These are phyloP conservation scores for Plectrocnemia conspersa DNA, from an alignment of 1,140 invertebrate species.

Conservation along the genomic window DNA sequence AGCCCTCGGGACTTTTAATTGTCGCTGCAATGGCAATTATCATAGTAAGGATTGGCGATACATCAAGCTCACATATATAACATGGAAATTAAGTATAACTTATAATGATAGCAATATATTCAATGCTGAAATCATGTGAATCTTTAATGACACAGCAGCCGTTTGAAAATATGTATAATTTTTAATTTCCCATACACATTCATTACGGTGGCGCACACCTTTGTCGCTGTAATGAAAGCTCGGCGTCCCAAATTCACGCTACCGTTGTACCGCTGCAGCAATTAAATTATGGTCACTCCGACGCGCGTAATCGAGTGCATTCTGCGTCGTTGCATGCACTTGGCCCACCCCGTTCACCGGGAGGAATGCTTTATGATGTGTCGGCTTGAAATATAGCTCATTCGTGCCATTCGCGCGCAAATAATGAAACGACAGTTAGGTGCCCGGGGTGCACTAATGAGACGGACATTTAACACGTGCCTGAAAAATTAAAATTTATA, in stretches of 20 bases:
- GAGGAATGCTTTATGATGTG: conserved; percentile 32
- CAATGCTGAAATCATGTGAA: no score
- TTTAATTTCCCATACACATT: neutral
- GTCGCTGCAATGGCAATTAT: no score
- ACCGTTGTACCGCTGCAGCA: no score
- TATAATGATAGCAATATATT: no score
- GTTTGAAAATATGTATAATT: neutral
- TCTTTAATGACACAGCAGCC: no score
- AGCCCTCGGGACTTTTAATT: no score
- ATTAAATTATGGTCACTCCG: conserved; percentile 10
- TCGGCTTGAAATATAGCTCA: conserved; percentile 30
- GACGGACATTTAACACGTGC: conserved; percentile 6
- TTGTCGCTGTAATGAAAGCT: conserved; percentile 1
- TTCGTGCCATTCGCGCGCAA: conserved; percentile 22
- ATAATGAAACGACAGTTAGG: conserved; percentile 20
- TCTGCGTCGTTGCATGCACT: conserved; percentile 1
- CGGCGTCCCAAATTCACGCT: no score
- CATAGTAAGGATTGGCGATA: no score
- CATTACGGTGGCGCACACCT: neutral
- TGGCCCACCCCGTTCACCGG: neutral
- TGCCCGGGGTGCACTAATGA: conserved; percentile 7
- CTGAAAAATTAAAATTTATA: no score
- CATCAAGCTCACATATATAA: no score
- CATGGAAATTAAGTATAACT: no score
- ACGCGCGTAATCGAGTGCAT: conserved; percentile 11